These are phyloP conservation scores for Oceanodroma leucorhoa DNA, from an alignment of 2,797 vertebrate genomes.

Conservation along the genomic window DNA sequence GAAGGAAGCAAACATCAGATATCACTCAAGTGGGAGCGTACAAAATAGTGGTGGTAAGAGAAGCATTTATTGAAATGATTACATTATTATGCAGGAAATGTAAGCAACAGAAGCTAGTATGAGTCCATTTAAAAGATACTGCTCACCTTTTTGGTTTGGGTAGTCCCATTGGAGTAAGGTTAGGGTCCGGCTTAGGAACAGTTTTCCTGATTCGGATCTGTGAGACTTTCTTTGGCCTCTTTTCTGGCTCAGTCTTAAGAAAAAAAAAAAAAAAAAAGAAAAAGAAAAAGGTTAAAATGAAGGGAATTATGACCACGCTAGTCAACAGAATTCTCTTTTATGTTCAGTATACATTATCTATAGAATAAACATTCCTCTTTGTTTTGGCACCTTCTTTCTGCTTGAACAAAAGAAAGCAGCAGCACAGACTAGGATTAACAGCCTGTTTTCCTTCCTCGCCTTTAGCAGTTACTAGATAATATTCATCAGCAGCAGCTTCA, in stretches of 20 bases:
- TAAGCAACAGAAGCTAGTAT: neutral
- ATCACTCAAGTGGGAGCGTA: neutral
- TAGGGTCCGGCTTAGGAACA: conserved; percentile 86
- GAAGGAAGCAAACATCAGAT: neutral
- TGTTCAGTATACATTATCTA: neutral
- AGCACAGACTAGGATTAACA: neutral
- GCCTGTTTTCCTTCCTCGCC: neutral
- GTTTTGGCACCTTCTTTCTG: neutral
- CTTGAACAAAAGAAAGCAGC: neutral
- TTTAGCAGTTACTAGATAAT: neutral
- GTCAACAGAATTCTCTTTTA: neutral
- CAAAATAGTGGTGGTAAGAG: neutral
- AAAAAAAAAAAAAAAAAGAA: neutral
- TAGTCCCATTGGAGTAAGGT: conserved; percentile 94
- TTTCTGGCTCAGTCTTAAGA: conserved; percentile 69
- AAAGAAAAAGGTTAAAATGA: neutral
- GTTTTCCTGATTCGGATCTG: conserved; percentile 92
- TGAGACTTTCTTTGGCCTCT: conserved; percentile 88
- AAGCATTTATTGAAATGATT: neutral
- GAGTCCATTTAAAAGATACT: neutral
- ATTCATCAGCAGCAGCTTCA: neutral
- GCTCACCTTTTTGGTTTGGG: conserved; percentile 91
- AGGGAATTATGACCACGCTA: neutral
- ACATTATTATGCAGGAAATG: neutral
- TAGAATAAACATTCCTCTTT: neutral